Evolutionary conservation across 2,888 invertebrate species (phyloP).

Genomic region (Dusona sp.): DNA sequence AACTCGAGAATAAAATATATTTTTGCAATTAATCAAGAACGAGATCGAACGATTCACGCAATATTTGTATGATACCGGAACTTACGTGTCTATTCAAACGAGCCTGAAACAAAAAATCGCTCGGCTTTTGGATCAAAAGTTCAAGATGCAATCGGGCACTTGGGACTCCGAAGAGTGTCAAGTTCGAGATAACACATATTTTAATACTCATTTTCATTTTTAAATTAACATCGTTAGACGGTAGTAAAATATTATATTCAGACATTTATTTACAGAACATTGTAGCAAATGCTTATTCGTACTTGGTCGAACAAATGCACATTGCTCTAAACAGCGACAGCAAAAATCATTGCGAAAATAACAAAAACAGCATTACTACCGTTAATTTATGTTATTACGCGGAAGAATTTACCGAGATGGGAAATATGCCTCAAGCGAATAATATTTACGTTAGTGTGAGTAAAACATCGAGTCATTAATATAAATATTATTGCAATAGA

Average conservation of each 20-base stretch:
- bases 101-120: slow-evolving; percentile 75
- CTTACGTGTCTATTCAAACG: slow-evolving; percentile 72
- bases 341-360: slow-evolving; percentile 63
- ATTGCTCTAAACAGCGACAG: slow-evolving; percentile 73
- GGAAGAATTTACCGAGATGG: slow-evolving; percentile 76
- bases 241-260: not conserved
- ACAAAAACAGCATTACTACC: not conserved
- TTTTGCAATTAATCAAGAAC: slow-evolving; percentile 71
- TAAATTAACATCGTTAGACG: not conserved
- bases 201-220: not conserved
- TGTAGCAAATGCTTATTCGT: slow-evolving; percentile 74
- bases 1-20: not conserved
- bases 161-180: slow-evolving; percentile 73
- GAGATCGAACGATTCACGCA: slow-evolving; percentile 77
- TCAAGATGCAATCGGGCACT: slow-evolving; percentile 66
- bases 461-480: not conserved
- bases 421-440: slow-evolving; percentile 70
- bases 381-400: slow-evolving; percentile 70
- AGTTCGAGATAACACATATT: slow-evolving; percentile 62
- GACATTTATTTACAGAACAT: slow-evolving; percentile 72
- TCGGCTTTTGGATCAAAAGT: slow-evolving; percentile 78
- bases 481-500: not conserved
- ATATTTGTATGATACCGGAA: slow-evolving; percentile 76
- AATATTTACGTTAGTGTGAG: slow-evolving; percentile 70
- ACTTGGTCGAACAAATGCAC: slow-evolving; percentile 78